Evolutionary conservation across 2,888 invertebrate species (phyloP), one percentile per base, ranked within the genome.

Genomic region (Lomographa bimaculata): DNA sequence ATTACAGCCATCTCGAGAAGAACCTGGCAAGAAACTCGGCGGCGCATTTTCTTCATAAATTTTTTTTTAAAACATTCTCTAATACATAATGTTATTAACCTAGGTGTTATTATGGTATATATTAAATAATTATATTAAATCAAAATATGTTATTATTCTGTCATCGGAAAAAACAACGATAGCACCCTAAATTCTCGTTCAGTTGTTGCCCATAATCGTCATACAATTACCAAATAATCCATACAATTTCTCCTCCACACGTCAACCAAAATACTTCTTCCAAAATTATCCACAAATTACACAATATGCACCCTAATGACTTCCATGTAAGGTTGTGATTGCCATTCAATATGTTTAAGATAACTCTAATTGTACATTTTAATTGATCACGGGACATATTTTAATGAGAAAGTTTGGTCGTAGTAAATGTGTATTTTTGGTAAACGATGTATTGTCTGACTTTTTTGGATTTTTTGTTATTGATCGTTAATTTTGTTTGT

Each of bases 301-400:
- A 43, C 35, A 50, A 67, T 64, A 70, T 49, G 41, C 37, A 42
- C 60, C 64, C 64, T 73, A 76, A 78, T 71, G 67, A 64, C 58
- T 46, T 26, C 62, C 36, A 12, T 63, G 60, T 66, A 76, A 60
- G 70, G 68, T 41, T 43, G 60, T 73, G 70, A 78, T 75, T 71
- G 64, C 35, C 30, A 36, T 11, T 10, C 21, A 44, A 47, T 55
- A 64, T 53, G 55, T 70, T 68, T 65, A 68, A 65, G 60, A 52
- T 42, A 20, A 46, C 61, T 63, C 66, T 70, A 76, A 76, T 75
- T 76, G 67, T 64, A 55, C 50, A 60, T 59, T 58, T 54, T 39
- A 38, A 33, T 46, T 58, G 43, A 54, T 57, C 55, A 69, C 53
- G 58, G 65, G 12, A 28, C 47, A 42, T 50, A 41, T 33, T 39